Conservation (phyloP, 2,797 vertebrate species). For the Sebastes miniatus region DNA sequence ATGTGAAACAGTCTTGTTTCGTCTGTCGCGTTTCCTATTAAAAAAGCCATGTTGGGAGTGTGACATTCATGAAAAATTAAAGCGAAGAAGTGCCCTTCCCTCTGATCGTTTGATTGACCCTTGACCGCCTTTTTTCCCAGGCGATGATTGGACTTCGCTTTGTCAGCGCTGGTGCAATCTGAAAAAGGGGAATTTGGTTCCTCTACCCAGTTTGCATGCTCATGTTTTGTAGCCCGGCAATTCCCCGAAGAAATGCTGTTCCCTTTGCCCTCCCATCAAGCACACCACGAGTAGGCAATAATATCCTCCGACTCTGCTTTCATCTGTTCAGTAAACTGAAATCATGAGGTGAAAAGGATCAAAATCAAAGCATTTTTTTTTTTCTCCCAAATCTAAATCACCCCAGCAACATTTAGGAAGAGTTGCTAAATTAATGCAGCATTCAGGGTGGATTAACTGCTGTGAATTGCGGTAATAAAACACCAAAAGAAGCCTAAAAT, state of each 20-base stretch:
- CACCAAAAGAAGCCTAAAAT: background rate
- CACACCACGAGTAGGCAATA: background rate
- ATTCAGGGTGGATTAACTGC: background rate
- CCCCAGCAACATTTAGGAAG: background rate
- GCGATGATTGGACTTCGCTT: constrained; percentile 40
- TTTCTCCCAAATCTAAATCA: background rate
- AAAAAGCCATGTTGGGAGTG: background rate
- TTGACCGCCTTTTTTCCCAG: constrained; percentile 31
- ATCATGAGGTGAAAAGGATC: background rate
- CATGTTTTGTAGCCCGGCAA: background rate
- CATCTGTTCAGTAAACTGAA: constrained; percentile 3
- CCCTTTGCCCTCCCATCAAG: background rate
- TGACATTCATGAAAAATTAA: constrained; percentile 39
- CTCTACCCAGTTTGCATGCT: constrained; percentile 5
- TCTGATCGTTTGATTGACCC: constrained; percentile 37
- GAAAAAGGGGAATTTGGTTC: constrained; percentile 22
- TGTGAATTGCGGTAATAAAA: background rate
- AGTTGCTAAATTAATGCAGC: background rate
- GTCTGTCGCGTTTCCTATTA: background rate
- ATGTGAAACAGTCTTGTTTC: constrained; percentile 21
- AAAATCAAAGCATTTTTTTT: background rate
- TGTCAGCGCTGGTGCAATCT: background rate
- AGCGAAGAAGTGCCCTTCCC: background rate
- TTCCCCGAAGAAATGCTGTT: constrained; percentile 3
- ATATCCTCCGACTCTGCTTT: background rate